Evolutionary conservation across 2,888 invertebrate genomes (phyloP), one percentile per base, ranked within the genome.

Genomic region (Andrena flavipes): DNA sequence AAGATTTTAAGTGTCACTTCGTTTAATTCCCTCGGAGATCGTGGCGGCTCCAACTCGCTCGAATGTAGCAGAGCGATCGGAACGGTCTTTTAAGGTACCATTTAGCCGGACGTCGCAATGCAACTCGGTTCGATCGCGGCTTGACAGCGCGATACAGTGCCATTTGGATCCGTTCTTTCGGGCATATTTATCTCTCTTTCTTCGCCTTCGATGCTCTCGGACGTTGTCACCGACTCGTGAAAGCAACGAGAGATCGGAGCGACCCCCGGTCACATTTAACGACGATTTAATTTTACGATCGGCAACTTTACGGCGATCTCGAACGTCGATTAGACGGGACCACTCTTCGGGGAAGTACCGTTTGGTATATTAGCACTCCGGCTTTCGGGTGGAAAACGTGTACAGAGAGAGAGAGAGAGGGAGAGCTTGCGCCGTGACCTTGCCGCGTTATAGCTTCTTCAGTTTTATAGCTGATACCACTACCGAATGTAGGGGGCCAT

Each of bases 201-300:
- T 8, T n/a, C 10, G 10, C 6, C 51, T 26, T 49, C 69, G 2
- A 30, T 13, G 20, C 48, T n/a, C 51, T 13, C 56, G 35, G 16
- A 26, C 42, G 49, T 72, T 75, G 64, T 71, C 64, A 67, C 72
- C 76, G 63, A 26, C 56, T 35, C 26, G 30, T 68, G 68, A 84
- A 83, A 65, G 78, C 56, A 69, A 64, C 76, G 76, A 83, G 74
- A 75, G 72, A 75, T 69, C 72, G 72, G 62, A 68, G 65, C 86
- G 71, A 72, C 70, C 77, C 80, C 69, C 74, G 71, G 35, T 71
- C 85, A 84, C 85, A 77, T 84, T 87, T 80, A 82, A 87, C 80
- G 82, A 85, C 87, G 77, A 84, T 88, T 88, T 88, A 87, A 88
- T 88, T 88, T 88, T 88, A 88, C 87, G 89, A 88, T 84, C 89